A percentile compares a stretch with the other conserved stretches of the same genome.
phyloP scores from a whole-genome alignment of 2,113 vertebrate genomes.

The Piprites chloris region DNA sequence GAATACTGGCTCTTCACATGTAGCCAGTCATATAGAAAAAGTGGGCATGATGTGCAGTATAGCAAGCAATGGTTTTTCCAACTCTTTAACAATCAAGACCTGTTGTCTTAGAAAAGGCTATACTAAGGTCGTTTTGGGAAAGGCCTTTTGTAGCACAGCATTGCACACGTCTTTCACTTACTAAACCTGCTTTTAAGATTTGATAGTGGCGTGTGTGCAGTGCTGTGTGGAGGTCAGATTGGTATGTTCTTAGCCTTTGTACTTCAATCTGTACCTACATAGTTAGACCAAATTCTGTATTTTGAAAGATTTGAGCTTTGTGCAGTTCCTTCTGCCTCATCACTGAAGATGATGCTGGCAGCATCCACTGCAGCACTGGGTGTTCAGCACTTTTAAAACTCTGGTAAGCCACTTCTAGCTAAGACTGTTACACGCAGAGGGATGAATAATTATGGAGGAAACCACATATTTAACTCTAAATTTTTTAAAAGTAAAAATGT shows the following conservation, averaged over 20 bases:
- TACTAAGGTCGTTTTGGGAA: background rate
- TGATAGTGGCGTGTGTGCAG: background rate
- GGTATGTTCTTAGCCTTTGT: background rate
- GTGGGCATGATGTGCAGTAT: background rate
- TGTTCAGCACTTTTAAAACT: background rate
- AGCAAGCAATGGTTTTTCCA: background rate
- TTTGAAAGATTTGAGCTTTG: background rate
- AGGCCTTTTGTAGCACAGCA: background rate
- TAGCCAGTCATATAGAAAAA: background rate
- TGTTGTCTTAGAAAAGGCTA: background rate
- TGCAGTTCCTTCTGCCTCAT: background rate
- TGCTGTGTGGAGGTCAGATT: background rate
- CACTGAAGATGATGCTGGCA: background rate
- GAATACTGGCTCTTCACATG: background rate
- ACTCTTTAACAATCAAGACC: background rate
- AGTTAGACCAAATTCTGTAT: background rate
- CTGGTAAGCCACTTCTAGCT: background rate
- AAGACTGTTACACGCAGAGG: background rate
- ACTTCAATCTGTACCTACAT: background rate
- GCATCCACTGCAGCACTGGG: background rate
- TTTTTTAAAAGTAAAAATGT: background rate
- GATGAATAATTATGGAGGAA: background rate
- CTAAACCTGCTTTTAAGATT: background rate
- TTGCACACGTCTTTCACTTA: background rate
- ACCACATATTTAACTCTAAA: background rate